phyloP scores from a whole-genome alignment of 1,140 invertebrate species.

The Drosophila burlai region DNA sequence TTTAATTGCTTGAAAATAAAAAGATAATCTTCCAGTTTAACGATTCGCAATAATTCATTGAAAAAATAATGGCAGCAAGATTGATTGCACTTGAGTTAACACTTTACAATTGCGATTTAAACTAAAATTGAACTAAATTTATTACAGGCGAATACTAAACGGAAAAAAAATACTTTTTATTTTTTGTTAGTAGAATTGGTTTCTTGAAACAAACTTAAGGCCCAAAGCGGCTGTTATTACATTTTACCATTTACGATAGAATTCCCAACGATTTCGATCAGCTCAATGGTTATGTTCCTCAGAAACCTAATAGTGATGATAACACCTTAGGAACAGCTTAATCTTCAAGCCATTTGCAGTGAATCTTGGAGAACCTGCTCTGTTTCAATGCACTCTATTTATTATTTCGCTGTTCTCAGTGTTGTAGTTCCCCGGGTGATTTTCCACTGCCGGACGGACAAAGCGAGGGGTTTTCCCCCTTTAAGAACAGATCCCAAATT shows the following conservation, averaged over 20 bases:
- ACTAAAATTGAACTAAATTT: background rate
- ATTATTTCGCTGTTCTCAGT: slow-evolving; percentile 20
- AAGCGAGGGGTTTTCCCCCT: slow-evolving; percentile 18
- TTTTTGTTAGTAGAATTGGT: background rate
- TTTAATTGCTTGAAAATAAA: background rate
- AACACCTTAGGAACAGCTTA: too few relatives aligned
- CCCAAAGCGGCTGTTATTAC: too few relatives aligned
- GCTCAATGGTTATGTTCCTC: too few relatives aligned
- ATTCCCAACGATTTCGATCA: too few relatives aligned
- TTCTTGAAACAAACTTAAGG: too few relatives aligned
- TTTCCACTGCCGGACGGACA: slow-evolving; percentile 29
- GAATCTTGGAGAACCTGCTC: background rate
- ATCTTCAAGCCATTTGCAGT: background rate
- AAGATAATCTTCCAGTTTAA: background rate
- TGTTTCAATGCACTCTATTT: slow-evolving; percentile 3
- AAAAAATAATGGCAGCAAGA: background rate
- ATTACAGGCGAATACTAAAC: background rate
- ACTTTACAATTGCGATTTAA: background rate
- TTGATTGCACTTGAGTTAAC: slow-evolving; percentile 2
- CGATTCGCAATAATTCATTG: background rate
- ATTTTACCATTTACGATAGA: too few relatives aligned
- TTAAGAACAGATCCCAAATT: slow-evolving; percentile 60
- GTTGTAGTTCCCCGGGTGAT: slow-evolving; percentile 27
- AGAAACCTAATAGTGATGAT: too few relatives aligned
- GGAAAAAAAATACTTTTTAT: background rate